Evolutionary conservation across 2,888 invertebrate genomes (phyloP).

Genomic region (Zygogramma bicolorata): DNA sequence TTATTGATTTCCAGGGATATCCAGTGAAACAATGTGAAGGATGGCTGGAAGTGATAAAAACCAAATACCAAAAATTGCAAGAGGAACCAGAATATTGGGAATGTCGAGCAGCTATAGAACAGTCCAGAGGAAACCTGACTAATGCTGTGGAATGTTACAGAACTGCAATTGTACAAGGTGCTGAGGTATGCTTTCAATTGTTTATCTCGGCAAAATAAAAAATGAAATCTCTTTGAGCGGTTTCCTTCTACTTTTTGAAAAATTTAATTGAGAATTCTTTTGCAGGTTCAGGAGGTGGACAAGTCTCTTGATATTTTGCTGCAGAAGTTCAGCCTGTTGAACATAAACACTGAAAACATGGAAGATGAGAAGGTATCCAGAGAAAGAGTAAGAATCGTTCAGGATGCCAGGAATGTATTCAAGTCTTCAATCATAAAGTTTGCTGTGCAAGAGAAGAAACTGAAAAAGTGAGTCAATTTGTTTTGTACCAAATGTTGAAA

Average conservation of each 20-base stretch:
- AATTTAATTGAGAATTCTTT: constrained; percentile 42
- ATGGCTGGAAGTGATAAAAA: constrained; percentile 70
- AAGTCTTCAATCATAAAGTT: constrained; percentile 73
- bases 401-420: constrained; percentile 72
- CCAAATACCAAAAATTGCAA: constrained; percentile 65
- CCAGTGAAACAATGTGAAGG: constrained; percentile 70
- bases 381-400: constrained; percentile 55
- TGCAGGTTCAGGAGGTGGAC: constrained; percentile 69
- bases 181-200: constrained; percentile 65
- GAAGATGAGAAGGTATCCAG: constrained; percentile 32
- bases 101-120: constrained; percentile 72
- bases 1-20: constrained; percentile 66
- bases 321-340: constrained; percentile 72
- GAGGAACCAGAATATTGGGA: constrained; percentile 72
- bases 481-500: too few relatives aligned
- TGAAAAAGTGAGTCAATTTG: constrained; percentile 46
- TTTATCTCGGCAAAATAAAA: neutral
- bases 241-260: neutral
- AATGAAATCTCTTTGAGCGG: too few relatives aligned
- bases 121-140: constrained; percentile 69
- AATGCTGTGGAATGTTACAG: constrained; percentile 73
- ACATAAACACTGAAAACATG: constrained; percentile 66
- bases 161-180: constrained; percentile 71
- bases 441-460: constrained; percentile 67
- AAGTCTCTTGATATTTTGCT: constrained; percentile 70